Evolutionary conservation across 1,140 invertebrate genomes (phyloP).

Genomic region (Drosophila kikkawai): DNA sequence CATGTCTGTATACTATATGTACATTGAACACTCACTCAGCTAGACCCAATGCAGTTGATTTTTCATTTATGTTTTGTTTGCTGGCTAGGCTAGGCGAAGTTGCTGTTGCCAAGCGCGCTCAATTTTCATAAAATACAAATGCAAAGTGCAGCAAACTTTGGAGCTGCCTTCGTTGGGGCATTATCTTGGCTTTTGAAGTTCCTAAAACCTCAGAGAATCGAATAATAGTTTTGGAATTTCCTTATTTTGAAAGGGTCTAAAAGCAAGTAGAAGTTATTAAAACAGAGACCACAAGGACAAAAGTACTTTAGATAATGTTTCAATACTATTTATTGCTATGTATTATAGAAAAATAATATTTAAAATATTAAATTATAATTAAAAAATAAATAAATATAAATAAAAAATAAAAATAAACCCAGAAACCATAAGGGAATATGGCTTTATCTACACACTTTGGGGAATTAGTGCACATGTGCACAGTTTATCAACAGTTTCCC

Average conservation of each 20-base stretch:
- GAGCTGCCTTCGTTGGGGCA: slow-evolving; percentile 3
- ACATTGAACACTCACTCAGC: slow-evolving; percentile 17
- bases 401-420: neutral
- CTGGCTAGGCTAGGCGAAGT: slow-evolving; percentile 1
- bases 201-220: too few species aligned
- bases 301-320: neutral
- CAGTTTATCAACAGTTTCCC: slow-evolving; percentile 26
- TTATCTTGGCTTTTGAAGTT: neutral
- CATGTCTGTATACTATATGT: slow-evolving; percentile 19
- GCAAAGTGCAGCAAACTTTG: slow-evolving; percentile 28
- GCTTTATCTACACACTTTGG: slow-evolving; percentile 12
- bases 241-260: neutral
- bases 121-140: slow-evolving; percentile 48
- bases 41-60: slow-evolving; percentile 48
- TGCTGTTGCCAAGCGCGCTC: slow-evolving; percentile 69
- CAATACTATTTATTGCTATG: neutral
- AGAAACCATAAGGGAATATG: slow-evolving; percentile 9
- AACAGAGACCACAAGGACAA: neutral
- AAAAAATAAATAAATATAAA: too few species aligned
- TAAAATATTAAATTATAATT: neutral
- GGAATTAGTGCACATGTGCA: neutral
- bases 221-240: neutral
- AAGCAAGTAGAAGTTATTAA: neutral
- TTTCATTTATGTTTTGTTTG: slow-evolving; percentile 29
- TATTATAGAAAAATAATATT: neutral